Conservation (phyloP, 2,113 vertebrate species). For the Ifrita kowaldi region DNA sequence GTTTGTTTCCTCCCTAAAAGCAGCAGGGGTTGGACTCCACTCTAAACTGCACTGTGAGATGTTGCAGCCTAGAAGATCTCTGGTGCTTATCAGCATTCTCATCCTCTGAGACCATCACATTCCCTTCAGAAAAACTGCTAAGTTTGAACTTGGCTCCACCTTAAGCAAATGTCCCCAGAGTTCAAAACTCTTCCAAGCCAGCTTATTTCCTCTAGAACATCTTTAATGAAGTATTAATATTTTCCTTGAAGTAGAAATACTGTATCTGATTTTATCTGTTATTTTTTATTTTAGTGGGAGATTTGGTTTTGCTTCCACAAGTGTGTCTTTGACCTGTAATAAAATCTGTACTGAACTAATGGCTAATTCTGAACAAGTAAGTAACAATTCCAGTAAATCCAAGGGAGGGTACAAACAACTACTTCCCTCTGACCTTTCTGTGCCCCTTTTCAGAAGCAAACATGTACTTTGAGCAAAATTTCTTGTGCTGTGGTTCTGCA, state of each 20-base stretch:
- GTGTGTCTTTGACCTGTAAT: neutral
- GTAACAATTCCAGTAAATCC: constrained; percentile 6
- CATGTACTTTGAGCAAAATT: neutral
- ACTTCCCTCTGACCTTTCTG: neutral
- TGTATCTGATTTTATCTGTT: neutral
- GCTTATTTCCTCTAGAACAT: constrained; percentile 4
- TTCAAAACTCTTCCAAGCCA: neutral
- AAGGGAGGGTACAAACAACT: neutral
- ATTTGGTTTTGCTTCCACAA: neutral
- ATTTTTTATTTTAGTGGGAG: constrained; percentile 13
- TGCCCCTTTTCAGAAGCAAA: neutral
- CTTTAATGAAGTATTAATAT: constrained; percentile 1
- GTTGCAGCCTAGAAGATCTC: neutral
- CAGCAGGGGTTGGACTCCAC: neutral
- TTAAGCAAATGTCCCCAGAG: neutral
- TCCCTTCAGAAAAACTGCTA: neutral
- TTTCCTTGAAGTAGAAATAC: neutral
- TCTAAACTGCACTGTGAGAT: neutral
- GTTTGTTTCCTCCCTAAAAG: neutral
- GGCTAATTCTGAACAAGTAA: neutral
- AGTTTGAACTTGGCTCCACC: neutral
- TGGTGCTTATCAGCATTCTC: neutral
- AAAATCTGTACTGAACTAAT: constrained; percentile 20
- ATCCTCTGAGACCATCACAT: neutral
- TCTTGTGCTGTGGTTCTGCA: neutral